A percentile compares a stretch with the other conserved stretches of the same genome.
phyloP scores from a whole-genome alignment of 2,797 vertebrate genomes.

The Pipistrellus pipistrellus region DNA sequence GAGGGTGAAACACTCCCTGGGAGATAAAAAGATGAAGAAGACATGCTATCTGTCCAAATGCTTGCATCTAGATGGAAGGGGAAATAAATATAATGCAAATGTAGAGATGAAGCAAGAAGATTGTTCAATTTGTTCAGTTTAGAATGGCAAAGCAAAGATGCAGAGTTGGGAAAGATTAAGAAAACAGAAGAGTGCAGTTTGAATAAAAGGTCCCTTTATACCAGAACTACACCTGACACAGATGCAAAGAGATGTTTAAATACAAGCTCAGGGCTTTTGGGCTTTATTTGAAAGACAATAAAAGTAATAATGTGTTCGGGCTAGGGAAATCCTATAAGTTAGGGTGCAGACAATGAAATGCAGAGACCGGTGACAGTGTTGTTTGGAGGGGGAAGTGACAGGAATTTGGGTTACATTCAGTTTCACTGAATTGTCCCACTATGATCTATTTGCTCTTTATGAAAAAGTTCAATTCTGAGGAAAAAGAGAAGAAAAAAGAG shows the following conservation, averaged over 20 bases:
- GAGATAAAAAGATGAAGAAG: background rate
- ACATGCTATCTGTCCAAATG: background rate
- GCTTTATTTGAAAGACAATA: conserved; percentile 13
- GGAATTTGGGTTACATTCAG: background rate
- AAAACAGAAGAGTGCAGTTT: background rate
- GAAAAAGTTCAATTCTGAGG: background rate
- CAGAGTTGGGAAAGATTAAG: background rate
- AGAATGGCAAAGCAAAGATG: background rate
- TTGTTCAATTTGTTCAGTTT: background rate
- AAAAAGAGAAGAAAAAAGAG: background rate
- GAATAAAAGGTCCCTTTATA: background rate
- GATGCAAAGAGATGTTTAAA: background rate
- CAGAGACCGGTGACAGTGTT: background rate
- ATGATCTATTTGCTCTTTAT: background rate
- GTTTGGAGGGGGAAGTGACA: background rate
- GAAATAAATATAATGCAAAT: background rate
- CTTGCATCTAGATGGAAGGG: background rate
- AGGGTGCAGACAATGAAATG: background rate
- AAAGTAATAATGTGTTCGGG: background rate
- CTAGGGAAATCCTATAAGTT: background rate
- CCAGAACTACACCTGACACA: background rate
- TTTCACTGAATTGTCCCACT: background rate
- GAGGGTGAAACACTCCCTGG: background rate
- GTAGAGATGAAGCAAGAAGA: background rate
- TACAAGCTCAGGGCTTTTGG: background rate